Evolutionary conservation across 2,888 invertebrate species (phyloP).

Genomic region (Patella caerulea): DNA sequence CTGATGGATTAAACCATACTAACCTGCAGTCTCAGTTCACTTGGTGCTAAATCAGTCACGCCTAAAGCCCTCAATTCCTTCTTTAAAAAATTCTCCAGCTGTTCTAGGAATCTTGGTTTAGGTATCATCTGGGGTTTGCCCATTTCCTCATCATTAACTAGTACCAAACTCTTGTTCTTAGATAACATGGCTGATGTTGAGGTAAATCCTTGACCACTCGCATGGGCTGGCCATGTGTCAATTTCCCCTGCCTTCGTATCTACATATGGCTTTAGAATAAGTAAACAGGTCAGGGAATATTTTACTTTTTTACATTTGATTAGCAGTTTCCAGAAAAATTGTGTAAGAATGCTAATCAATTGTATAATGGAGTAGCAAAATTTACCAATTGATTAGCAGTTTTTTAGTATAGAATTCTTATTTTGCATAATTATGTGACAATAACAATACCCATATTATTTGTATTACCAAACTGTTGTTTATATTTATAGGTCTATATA

Average conservation of each 20-base stretch:
- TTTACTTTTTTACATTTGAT: too few species aligned
- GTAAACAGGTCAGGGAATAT: too few species aligned
- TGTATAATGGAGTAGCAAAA: too few species aligned
- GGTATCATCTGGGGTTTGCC: conserved; percentile 66
- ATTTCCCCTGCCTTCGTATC: conserved; percentile 67
- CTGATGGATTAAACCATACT: conserved; percentile 7
- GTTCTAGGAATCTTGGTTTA: conserved; percentile 70
- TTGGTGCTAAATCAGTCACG: conserved; percentile 64
- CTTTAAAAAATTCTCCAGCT: conserved; percentile 68
- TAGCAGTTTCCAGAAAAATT: too few species aligned
- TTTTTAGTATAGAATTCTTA: too few species aligned
- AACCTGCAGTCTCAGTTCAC: conserved; percentile 69
- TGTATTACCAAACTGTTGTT: too few species aligned
- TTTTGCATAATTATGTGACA: too few species aligned
- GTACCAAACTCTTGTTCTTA: conserved; percentile 64
- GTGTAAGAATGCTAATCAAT: too few species aligned
- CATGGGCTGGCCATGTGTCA: conserved; percentile 72
- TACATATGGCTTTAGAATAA: conserved; percentile 58
- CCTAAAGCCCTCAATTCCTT: conserved; percentile 67
- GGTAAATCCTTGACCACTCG: conserved; percentile 63
- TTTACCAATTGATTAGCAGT: too few species aligned
- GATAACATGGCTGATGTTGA: conserved; percentile 60
- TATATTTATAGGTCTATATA: too few species aligned
- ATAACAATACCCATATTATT: too few species aligned
- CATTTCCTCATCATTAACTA: conserved; percentile 63